Percentiles rank a stretch among this genome's conserved stretches.
phyloP scores from a whole-genome alignment of 2,113 vertebrate genomes.

The Neogobius melanostomus region DNA sequence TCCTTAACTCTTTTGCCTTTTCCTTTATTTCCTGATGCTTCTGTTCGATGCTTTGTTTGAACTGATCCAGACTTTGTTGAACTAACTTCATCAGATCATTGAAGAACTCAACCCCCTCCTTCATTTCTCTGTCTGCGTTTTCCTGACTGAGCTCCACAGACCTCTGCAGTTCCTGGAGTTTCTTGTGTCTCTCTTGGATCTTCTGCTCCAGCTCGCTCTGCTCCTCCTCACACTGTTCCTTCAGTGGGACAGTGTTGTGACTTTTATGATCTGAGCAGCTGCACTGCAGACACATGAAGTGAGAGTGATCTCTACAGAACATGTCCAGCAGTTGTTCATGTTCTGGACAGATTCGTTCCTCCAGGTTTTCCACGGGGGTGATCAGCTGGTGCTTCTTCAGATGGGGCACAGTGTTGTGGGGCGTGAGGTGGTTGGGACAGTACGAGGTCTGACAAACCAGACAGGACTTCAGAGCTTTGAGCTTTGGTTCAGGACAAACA shows the following conservation, averaged over 20 bases:
- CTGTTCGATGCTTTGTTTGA: background rate
- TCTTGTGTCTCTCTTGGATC: background rate
- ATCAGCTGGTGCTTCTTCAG: background rate
- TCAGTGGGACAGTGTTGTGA: background rate
- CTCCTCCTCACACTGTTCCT: background rate
- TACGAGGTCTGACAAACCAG: background rate
- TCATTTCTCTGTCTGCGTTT: background rate
- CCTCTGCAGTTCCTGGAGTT: conserved; percentile 1
- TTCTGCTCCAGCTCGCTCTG: background rate
- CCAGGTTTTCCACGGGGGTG: background rate
- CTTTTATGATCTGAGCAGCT: background rate
- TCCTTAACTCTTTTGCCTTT: conserved; percentile 2
- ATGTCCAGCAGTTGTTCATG: background rate
- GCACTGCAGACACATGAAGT: background rate
- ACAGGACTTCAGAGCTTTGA: conserved; percentile 5
- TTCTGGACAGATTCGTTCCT: background rate
- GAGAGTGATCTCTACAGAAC: background rate
- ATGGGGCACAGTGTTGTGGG: no score
- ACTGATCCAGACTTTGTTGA: background rate
- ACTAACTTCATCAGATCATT: background rate
- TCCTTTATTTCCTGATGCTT: conserved; percentile 5
- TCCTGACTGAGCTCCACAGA: background rate
- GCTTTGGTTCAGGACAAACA: background rate
- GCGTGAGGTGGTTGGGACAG: no score
- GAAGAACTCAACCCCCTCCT: background rate